Evolutionary conservation across 2,113 vertebrate species (phyloP).

Genomic region (Heloderma charlesbogerti): DNA sequence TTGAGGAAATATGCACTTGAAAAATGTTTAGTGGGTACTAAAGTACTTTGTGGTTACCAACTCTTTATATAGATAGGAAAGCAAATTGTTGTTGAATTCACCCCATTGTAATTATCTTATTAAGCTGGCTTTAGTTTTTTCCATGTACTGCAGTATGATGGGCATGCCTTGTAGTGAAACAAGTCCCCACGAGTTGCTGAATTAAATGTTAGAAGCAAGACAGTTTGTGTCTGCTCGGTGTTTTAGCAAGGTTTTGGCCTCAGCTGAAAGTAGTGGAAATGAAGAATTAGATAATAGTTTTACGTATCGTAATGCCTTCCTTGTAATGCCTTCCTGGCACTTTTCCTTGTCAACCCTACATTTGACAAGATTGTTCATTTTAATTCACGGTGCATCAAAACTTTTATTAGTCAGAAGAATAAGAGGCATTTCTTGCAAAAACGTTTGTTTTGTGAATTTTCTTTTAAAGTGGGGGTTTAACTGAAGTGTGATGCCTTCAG

Average conservation of each 20-base stretch:
- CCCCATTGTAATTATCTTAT: background rate
- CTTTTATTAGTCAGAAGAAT: background rate
- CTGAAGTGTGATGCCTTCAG: background rate
- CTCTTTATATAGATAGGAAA: background rate
- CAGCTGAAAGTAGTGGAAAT: conserved; percentile 21
- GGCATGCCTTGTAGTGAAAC: conserved; percentile 43
- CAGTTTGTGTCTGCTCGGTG: conserved; percentile 10
- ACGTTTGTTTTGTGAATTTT: background rate
- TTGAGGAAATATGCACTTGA: background rate
- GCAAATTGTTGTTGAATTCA: background rate
- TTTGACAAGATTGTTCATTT: background rate
- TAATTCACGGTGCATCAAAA: background rate
- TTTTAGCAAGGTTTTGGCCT: background rate
- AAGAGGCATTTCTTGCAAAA: background rate
- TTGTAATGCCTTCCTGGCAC: background rate
- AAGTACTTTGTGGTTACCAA: background rate
- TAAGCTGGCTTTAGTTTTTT: background rate
- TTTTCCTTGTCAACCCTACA: background rate
- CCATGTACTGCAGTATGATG: background rate
- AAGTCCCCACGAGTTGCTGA: conserved; percentile 73
- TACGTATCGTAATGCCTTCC: background rate
- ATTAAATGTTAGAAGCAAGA: background rate
- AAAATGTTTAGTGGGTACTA: background rate
- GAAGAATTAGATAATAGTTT: background rate
- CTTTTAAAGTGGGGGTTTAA: background rate